These are phyloP conservation scores for Simalia tracyae DNA, from an alignment of 2,797 vertebrate genomes.

Conservation along the genomic window DNA sequence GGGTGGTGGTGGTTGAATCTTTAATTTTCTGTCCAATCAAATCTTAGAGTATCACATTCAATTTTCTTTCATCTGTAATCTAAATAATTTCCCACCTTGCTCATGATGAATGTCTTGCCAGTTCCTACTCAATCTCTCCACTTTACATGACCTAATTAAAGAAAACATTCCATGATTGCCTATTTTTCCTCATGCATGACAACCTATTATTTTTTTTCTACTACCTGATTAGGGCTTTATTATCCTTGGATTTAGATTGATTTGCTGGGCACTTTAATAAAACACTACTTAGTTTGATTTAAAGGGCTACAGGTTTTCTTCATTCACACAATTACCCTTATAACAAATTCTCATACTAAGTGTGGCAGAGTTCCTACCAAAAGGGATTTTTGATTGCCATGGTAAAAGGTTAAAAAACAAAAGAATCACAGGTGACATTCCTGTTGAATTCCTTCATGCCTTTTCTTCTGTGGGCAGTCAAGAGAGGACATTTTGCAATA, in stretches of 20 bases:
- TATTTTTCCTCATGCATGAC: constrained; percentile 99
- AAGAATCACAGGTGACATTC: constrained; percentile 89
- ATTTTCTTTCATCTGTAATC: constrained; percentile 87
- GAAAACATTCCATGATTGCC: constrained; percentile 99
- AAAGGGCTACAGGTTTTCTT: constrained; percentile 94
- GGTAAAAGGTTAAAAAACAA: constrained; percentile 75
- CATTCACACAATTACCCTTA: constrained; percentile 87
- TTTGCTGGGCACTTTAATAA: constrained; percentile 97
- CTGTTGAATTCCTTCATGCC: constrained; percentile 70
- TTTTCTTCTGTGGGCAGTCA: constrained; percentile 80
- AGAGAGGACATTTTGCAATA: constrained; percentile 74
- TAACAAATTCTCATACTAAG: constrained; percentile 76
- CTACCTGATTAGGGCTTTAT: constrained; percentile 99
- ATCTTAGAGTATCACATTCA: constrained; percentile 75
- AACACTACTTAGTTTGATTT: constrained; percentile 95
- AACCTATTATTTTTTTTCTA: constrained; percentile 99
- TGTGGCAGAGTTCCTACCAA: constrained; percentile 42
- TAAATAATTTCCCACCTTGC: constrained; percentile 98
- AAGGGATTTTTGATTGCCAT: constrained; percentile 78
- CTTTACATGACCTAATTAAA: constrained; percentile 99
- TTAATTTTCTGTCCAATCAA: constrained; percentile 78
- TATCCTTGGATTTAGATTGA: constrained; percentile 99
- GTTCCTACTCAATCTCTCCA: constrained; percentile 88
- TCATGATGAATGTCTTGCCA: constrained; percentile 98
- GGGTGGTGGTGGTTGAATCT: constrained; percentile 42